Evolutionary conservation across 2,113 vertebrate species (phyloP).

Genomic region (Uria aalge): DNA sequence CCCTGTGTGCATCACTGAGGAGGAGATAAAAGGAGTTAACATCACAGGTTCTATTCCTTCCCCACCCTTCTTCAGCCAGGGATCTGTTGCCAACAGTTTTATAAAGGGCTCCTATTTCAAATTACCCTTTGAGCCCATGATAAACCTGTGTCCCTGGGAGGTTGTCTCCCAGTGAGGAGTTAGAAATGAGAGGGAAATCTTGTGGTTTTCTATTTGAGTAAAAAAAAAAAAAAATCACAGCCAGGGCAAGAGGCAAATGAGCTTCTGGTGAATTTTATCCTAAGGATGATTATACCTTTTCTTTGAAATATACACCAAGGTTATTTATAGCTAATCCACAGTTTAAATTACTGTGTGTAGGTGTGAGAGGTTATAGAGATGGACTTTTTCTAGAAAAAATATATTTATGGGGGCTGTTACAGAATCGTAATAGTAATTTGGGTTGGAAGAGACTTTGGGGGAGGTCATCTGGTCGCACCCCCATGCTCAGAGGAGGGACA

Average conservation of each 20-base stretch:
- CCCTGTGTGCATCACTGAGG: not conserved
- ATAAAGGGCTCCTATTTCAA: constrained; percentile 11
- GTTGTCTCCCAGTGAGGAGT: not conserved
- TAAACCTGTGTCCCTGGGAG: not conserved
- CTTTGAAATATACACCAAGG: not conserved
- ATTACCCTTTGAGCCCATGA: not conserved
- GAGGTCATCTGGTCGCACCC: not conserved
- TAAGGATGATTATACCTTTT: constrained; percentile 2
- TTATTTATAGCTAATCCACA: constrained; percentile 24
- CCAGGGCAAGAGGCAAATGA: not conserved
- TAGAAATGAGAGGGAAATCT: not conserved
- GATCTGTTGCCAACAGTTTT: not conserved
- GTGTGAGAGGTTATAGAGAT: constrained; percentile 13
- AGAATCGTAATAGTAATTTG: not conserved
- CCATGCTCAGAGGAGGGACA: not conserved
- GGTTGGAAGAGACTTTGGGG: not conserved
- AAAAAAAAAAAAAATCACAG: not conserved
- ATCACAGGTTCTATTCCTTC: not conserved
- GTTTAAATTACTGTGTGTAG: not conserved
- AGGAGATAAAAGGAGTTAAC: not conserved
- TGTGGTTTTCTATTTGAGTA: not conserved
- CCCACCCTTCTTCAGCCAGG: not conserved
- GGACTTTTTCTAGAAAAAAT: not conserved
- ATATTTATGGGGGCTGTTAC: not conserved
- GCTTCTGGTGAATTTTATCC: not conserved